Base-by-base conservation (phyloP, 1,140 invertebrate species). In the Laodelphax striatellus region DNA sequence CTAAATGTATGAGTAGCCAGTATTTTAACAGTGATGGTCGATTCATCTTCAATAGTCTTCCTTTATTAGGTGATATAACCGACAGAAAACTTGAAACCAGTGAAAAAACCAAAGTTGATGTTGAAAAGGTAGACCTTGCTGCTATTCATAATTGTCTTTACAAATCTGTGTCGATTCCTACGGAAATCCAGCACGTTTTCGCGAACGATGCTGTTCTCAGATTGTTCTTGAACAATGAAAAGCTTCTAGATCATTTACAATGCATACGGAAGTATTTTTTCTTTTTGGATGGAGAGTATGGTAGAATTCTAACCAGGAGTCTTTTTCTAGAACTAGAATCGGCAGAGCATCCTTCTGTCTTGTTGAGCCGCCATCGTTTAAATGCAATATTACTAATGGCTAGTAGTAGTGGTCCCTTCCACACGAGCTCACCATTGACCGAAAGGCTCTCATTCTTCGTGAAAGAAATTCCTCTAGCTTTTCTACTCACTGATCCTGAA, bases 261-360 rank as follows among this genome's bases (percentile, higher is more conserved):
- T 84, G 80, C 68, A 68, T 90, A 0, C 76, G 85, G 10, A 82
- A 84, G 66, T 88, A 84, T 57, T 88, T 85, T 68, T 88, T 89
- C 62, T 66, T 90, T 9, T 73, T 88, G 69, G 86, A 89, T 64
- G 86, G 86, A 0, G 85, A 88, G 68, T 90, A 88, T 70, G 81
- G 82, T 0, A 80, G 79, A 21, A 81, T 79, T 60, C 77, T 90
- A 4, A 85, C 83, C 13, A 74, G 78, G 13, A 82, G 80, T 46
- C 69, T 90, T 16, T 85, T 87, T 62, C 70, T 75, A 0, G 81
- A 82, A 60, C 69, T 88, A 4, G 43, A 60, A 54, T n/a, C 2
- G 16, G 81, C 79, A 2, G 68, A 79, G 1, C 74, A 77, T 63
- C 85, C 86, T 0, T 70, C 74, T n/a, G 81, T 85, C 59, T 66